Evolutionary conservation across 2,113 vertebrate genomes (phyloP).

Genomic region (Pontoporia blainvillei): DNA sequence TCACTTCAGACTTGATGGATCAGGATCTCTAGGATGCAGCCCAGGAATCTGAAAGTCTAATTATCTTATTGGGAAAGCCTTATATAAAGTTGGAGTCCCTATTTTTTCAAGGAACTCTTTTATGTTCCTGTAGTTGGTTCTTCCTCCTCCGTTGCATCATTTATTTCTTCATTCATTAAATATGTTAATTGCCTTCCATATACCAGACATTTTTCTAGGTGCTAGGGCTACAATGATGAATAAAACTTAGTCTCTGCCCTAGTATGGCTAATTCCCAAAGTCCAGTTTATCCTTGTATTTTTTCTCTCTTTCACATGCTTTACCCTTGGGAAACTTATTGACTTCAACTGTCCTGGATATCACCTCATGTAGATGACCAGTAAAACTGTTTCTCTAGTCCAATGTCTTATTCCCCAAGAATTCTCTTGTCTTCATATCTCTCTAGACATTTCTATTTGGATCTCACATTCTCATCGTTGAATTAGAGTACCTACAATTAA

Average conservation of each 20-base stretch:
- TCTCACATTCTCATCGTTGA: not conserved
- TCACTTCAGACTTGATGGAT: not conserved
- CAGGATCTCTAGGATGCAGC: not conserved
- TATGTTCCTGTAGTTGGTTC: rapidly evolving
- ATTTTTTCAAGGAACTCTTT: not conserved
- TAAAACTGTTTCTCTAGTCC: not conserved
- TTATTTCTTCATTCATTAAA: not conserved
- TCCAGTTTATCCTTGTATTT: not conserved
- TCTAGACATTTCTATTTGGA: not conserved
- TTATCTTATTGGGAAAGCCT: not conserved
- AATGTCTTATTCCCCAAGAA: not conserved
- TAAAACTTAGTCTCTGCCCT: not conserved
- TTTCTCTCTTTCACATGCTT: not conserved
- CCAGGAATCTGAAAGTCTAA: not conserved
- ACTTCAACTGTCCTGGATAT: not conserved
- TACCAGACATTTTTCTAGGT: not conserved
- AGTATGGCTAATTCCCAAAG: not conserved
- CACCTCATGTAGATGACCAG: not conserved
- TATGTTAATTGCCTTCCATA: not conserved
- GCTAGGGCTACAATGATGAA: not conserved
- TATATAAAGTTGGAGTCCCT: not conserved
- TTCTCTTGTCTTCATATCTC: not conserved
- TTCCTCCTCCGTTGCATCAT: not conserved
- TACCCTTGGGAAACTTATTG: not conserved
- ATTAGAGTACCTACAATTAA: not conserved